A percentile compares a stretch with the other conserved stretches of the same genome.
These are phyloP conservation scores for Himalopsyche phryganea DNA, from an alignment of 1,140 invertebrate genomes.

Conservation along the genomic window DNA sequence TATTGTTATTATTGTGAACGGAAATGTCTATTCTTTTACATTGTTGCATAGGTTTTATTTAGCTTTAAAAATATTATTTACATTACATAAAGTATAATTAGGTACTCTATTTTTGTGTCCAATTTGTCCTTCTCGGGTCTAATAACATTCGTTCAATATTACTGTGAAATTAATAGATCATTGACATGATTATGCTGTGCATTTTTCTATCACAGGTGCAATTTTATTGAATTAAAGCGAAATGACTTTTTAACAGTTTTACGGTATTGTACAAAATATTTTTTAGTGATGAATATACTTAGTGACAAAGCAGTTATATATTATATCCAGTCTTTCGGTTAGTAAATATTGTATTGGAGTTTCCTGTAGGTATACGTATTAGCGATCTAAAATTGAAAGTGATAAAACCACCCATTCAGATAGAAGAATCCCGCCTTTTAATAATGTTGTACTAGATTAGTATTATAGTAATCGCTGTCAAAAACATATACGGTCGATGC, in stretches of 20 bases:
- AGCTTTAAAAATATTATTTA: constrained; percentile 4
- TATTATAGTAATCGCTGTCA: too few species aligned
- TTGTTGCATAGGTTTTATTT: constrained; percentile 1
- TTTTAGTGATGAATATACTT: neutral
- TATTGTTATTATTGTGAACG: neutral
- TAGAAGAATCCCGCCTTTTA: too few species aligned
- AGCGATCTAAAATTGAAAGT: too few species aligned
- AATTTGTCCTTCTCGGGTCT: neutral
- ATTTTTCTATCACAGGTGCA: too few species aligned
- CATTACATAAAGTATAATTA: neutral
- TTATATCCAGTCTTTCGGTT: too few species aligned
- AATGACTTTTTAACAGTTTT: neutral
- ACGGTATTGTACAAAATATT: neutral
- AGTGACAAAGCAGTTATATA: too few species aligned
- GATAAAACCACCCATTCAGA: too few species aligned
- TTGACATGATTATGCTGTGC: neutral
- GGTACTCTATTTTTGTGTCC: neutral
- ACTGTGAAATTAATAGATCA: neutral
- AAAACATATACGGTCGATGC: too few species aligned
- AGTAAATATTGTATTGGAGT: too few species aligned
- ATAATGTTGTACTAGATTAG: too few species aligned
- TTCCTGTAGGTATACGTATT: too few species aligned
- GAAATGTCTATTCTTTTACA: neutral
- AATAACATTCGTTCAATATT: neutral
- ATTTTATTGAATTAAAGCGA: neutral